phyloP scores from a whole-genome alignment of 2,113 vertebrate genomes.

The Podocnemis expansa region DNA sequence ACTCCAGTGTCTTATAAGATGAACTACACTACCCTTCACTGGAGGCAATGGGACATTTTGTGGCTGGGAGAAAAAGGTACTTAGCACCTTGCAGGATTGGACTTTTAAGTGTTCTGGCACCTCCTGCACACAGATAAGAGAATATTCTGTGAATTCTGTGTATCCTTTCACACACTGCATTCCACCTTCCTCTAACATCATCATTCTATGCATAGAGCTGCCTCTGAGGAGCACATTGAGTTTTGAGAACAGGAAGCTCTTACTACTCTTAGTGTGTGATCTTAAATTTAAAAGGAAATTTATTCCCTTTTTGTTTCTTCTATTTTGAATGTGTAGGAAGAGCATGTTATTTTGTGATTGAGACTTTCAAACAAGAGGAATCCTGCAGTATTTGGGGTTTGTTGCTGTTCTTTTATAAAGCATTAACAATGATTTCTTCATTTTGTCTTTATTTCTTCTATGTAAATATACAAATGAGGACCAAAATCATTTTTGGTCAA shows the following conservation, averaged over 20 bases:
- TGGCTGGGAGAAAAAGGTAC: accelerated
- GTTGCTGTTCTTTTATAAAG: not conserved
- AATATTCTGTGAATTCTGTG: not conserved
- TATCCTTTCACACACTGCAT: not conserved
- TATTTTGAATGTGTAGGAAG: not conserved
- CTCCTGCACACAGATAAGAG: not conserved
- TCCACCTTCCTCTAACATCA: not conserved
- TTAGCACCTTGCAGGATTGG: not conserved
- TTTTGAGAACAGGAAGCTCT: not conserved
- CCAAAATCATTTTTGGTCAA: not conserved
- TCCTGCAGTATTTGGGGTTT: not conserved
- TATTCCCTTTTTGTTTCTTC: not conserved
- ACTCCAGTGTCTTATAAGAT: not conserved
- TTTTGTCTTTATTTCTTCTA: not conserved
- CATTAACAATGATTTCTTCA: not conserved
- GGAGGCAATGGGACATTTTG: not conserved
- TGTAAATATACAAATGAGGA: not conserved
- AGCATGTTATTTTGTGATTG: not conserved
- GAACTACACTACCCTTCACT: not conserved
- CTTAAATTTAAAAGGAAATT: not conserved
- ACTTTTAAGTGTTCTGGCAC: not conserved
- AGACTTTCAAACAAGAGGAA: not conserved
- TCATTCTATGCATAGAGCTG: not conserved
- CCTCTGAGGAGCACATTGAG: accelerated
- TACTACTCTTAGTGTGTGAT: not conserved